Evolutionary conservation across 2,113 vertebrate genomes (phyloP).

Genomic region (Dascyllus trimaculatus): DNA sequence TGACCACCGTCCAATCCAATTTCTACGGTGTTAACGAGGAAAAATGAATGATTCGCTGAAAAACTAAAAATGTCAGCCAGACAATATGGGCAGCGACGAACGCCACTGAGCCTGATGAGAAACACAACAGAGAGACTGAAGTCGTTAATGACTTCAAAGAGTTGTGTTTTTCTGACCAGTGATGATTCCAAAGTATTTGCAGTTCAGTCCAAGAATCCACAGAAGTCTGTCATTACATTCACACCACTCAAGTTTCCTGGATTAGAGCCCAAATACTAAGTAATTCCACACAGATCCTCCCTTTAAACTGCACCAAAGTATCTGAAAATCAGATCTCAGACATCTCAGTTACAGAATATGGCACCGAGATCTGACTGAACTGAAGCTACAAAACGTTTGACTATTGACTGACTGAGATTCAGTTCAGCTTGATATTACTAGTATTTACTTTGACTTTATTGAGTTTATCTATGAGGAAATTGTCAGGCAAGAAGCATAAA

Average conservation of each 20-base stretch:
- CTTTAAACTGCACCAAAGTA: not conserved
- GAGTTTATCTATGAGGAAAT: not conserved
- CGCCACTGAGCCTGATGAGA: constrained; percentile 8
- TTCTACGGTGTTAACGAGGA: not conserved
- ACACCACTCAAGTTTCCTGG: too few relatives aligned
- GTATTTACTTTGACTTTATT: not conserved
- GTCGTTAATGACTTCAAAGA: not conserved
- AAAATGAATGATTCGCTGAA: constrained; percentile 4
- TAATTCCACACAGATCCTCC: not conserved
- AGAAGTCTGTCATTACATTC: too few relatives aligned
- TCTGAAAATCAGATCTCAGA: not conserved
- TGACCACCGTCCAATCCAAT: constrained; percentile 15
- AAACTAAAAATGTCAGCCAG: constrained; percentile 20
- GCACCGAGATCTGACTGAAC: not conserved
- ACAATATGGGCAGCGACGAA: not conserved
- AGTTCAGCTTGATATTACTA: not conserved
- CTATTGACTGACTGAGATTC: not conserved
- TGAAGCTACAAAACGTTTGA: not conserved
- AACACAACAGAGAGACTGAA: not conserved
- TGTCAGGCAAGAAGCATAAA: not conserved
- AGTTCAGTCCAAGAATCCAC: not conserved
- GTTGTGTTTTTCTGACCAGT: not conserved
- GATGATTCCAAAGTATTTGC: not conserved
- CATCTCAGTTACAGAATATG: not conserved
- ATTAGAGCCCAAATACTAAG: not conserved